phyloP scores from a whole-genome alignment of 2,113 vertebrate species.

The Gnathonemus echidnorhynchus region DNA sequence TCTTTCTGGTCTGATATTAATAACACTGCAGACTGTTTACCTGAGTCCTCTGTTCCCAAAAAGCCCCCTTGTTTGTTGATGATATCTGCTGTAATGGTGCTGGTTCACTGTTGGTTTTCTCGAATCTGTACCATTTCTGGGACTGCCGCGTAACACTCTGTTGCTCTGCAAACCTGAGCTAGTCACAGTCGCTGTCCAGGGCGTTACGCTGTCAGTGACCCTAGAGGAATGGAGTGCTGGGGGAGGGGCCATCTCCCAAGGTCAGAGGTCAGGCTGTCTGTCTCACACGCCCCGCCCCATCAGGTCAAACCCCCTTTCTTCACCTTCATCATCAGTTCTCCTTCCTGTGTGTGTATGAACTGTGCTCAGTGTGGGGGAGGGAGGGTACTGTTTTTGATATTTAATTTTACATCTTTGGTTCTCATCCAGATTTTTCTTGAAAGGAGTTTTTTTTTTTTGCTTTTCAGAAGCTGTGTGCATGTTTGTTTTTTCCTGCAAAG shows the following conservation, averaged over 20 bases:
- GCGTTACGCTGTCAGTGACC: not conserved
- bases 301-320: not conserved
- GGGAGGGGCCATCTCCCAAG: not conserved
- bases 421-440: not conserved
- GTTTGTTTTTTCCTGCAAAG: not conserved
- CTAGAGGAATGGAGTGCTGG: not conserved
- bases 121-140: not conserved
- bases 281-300: not conserved
- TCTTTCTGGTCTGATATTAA: not conserved
- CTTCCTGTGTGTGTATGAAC: conserved; percentile 16
- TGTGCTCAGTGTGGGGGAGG: not conserved
- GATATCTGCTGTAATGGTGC: not conserved
- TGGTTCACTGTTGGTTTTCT: not conserved
- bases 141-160: not conserved
- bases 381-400: not conserved
- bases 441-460: not conserved
- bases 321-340: conserved; percentile 17
- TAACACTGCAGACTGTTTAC: not conserved
- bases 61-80: not conserved
- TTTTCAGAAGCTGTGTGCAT: not conserved
- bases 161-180: not conserved
- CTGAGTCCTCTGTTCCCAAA: not conserved
- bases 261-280: not conserved
- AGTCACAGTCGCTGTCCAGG: not conserved
- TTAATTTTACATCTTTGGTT: not conserved